Evolutionary conservation across 2,888 invertebrate genomes (phyloP).

Genomic region (Acrobasis repandana): DNA sequence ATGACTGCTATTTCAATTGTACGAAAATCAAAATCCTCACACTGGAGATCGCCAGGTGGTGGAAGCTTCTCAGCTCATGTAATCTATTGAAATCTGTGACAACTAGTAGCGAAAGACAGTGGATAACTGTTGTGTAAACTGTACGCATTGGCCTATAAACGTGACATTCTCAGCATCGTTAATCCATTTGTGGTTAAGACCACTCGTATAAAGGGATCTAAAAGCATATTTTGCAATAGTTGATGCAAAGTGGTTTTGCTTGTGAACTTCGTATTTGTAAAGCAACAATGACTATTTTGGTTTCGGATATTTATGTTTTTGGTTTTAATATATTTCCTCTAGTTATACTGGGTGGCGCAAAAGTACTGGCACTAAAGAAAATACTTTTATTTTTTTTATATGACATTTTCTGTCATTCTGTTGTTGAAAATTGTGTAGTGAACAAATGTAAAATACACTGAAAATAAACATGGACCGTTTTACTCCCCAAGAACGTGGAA

Average conservation of each 20-base stretch:
- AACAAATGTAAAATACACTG: too few species aligned
- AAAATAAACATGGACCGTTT: too few species aligned
- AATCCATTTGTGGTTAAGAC: constrained; percentile 33
- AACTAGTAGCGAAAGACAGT: constrained; percentile 13
- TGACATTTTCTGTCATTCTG: too few species aligned
- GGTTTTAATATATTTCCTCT: background rate
- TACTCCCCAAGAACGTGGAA: too few species aligned
- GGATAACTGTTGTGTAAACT: constrained; percentile 27
- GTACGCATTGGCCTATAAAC: constrained; percentile 33
- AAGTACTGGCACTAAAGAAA: too few species aligned
- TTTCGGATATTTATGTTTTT: background rate
- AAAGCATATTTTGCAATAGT: constrained; percentile 25
- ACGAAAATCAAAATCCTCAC: too few species aligned
- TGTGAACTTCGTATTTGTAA: background rate
- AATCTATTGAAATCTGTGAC: background rate
- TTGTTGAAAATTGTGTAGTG: too few species aligned
- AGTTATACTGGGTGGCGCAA: too few species aligned
- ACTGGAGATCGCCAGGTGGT: background rate
- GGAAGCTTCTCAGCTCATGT: background rate
- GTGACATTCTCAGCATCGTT: constrained; percentile 33
- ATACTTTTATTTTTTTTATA: too few species aligned
- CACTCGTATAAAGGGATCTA: constrained; percentile 30
- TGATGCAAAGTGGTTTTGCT: constrained; percentile 5
- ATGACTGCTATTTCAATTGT: too few species aligned
- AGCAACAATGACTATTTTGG: background rate